These are phyloP conservation scores for Phrynocephalus vlangalii DNA, from an alignment of 2,797 vertebrate species.

Conservation along the genomic window DNA sequence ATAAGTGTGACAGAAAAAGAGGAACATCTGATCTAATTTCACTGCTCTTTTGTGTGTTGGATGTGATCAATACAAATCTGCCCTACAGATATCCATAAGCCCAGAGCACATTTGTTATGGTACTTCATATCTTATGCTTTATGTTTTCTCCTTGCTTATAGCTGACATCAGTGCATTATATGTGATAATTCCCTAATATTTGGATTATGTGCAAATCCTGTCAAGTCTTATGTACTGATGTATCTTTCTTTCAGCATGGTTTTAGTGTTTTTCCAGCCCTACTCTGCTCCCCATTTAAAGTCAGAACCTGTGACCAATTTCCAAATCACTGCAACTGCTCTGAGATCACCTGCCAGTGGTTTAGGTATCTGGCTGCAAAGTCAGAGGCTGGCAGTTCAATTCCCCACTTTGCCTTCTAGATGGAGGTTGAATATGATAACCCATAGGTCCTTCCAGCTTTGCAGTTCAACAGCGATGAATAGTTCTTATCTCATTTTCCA, in stretches of 20 bases:
- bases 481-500: not conserved
- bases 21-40: slow-evolving; percentile 65
- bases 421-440: too few relatives aligned
- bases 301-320: not conserved
- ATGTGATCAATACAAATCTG: slow-evolving; percentile 21
- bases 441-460: too few relatives aligned
- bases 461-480: too few relatives aligned
- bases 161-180: not conserved
- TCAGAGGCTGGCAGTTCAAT: too few relatives aligned
- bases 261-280: not conserved
- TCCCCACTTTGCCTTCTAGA: too few relatives aligned
- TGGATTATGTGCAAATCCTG: not conserved
- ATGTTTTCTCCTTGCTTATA: not conserved
- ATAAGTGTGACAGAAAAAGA: slow-evolving; percentile 60
- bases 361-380: too few relatives aligned
- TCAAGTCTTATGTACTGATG: not conserved
- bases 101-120: too few relatives aligned
- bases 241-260: not conserved
- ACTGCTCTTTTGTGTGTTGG: slow-evolving; percentile 38
- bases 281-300: too few relatives aligned
- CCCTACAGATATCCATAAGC: not conserved
- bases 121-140: not conserved
- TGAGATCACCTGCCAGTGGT: not conserved
- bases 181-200: slow-evolving; percentile 13
- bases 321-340: not conserved